These are phyloP conservation scores for Nomada ruficornis DNA, from an alignment of 2,888 invertebrate genomes.

Conservation along the genomic window DNA sequence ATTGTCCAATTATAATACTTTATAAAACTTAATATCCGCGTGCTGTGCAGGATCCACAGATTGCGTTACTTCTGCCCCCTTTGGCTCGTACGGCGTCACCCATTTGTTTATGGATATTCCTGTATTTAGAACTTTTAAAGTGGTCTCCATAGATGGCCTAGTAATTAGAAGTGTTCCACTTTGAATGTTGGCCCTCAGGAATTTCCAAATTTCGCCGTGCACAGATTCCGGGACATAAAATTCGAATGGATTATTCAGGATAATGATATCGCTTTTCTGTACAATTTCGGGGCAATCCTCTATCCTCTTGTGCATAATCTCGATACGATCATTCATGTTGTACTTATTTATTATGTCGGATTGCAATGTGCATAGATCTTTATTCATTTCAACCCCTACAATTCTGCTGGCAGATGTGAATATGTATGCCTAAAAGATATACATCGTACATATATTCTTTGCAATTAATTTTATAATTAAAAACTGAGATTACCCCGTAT, in stretches of 20 bases:
- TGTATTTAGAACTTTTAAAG: slow-evolving; percentile 85
- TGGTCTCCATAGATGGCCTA: slow-evolving; percentile 86
- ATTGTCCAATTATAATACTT: slow-evolving; percentile 29
- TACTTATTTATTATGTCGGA: slow-evolving; percentile 86
- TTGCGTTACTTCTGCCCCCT: background rate
- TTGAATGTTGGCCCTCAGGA: slow-evolving; percentile 85
- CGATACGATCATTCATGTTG: slow-evolving; percentile 85
- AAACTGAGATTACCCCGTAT: slow-evolving; percentile 86
- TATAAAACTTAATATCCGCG: slow-evolving; percentile 45
- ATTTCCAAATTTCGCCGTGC: slow-evolving; percentile 88
- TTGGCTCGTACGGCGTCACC: slow-evolving; percentile 76
- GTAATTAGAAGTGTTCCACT: slow-evolving; percentile 87
- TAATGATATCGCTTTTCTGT: slow-evolving; percentile 86
- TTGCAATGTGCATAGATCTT: slow-evolving; percentile 88
- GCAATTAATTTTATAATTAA: background rate
- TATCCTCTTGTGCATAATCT: slow-evolving; percentile 87
- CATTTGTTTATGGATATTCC: slow-evolving; percentile 85
- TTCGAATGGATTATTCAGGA: slow-evolving; percentile 89
- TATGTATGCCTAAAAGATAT: slow-evolving; percentile 86
- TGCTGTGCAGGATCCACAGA: slow-evolving; percentile 25
- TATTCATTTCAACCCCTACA: slow-evolving; percentile 89
- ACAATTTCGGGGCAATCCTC: slow-evolving; percentile 86
- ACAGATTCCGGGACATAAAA: slow-evolving; percentile 87
- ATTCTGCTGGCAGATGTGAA: slow-evolving; percentile 86
- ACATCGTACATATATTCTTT: background rate